Percentiles rank a stretch among this genome's conserved stretches.
phyloP scores from a whole-genome alignment of 2,113 vertebrate species.

The Candoia aspera region DNA sequence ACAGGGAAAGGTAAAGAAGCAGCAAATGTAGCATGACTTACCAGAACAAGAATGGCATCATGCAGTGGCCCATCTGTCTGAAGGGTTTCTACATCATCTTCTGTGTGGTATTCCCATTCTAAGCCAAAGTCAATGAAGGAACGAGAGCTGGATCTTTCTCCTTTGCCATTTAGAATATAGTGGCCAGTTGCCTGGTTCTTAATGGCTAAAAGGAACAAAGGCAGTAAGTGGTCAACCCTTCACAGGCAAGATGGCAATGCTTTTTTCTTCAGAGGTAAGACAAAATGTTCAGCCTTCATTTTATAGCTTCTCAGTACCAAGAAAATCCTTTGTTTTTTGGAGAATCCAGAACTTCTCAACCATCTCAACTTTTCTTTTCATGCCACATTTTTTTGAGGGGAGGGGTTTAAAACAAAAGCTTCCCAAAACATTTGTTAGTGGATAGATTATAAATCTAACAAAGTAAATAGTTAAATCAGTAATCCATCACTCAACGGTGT shows the following conservation, averaged over 20 bases:
- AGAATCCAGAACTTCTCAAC: not conserved
- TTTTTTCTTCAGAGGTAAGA: not conserved
- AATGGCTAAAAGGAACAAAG: constrained; percentile 80
- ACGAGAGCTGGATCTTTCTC: constrained; percentile 85
- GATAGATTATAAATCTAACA: not conserved
- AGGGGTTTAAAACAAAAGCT: not conserved
- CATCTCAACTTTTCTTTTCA: not conserved
- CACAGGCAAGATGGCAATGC: accelerated
- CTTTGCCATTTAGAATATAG: constrained; percentile 94
- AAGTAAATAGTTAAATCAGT: not conserved
- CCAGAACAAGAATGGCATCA: constrained; percentile 90
- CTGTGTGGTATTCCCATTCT: constrained; percentile 93
- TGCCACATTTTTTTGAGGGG: not conserved
- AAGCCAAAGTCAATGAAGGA: constrained; percentile 94
- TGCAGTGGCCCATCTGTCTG: constrained; percentile 92
- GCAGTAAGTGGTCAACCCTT: not conserved
- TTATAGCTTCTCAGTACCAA: not conserved
- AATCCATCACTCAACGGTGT: not conserved
- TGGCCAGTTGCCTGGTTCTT: constrained; percentile 98
- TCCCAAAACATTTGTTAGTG: not conserved
- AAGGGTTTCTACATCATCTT: constrained; percentile 86
- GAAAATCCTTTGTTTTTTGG: not conserved
- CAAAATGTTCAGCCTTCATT: not conserved
- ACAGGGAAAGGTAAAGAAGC: not conserved
- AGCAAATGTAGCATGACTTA: constrained; percentile 56